phyloP scores from a whole-genome alignment of 1,140 invertebrate genomes.

The Hylaeus anthracinus region DNA sequence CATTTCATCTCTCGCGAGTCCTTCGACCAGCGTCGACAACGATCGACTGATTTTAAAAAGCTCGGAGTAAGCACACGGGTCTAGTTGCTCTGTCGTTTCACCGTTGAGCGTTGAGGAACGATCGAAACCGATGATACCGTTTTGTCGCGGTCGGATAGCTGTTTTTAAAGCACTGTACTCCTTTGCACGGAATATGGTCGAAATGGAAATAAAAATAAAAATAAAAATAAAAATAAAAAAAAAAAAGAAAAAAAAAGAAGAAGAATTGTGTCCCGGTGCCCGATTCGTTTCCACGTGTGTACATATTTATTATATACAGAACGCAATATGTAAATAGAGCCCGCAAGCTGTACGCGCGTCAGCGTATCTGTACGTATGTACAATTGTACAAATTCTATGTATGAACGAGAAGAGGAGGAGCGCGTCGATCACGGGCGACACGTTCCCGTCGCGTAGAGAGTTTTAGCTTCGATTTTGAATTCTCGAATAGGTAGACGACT shows the following conservation, averaged over 20 bases:
- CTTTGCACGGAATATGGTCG: slow-evolving; percentile 4
- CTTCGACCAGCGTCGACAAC: too few species aligned
- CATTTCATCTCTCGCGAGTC: too few species aligned
- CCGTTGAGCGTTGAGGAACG: too few species aligned
- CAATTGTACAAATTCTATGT: slow-evolving; percentile 41
- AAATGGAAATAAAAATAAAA: too few species aligned
- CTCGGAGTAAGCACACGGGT: too few species aligned
- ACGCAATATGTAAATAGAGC: slow-evolving; percentile 45
- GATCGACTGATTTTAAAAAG: too few species aligned
- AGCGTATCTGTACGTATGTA: slow-evolving; percentile 41
- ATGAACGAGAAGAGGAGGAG: slow-evolving; percentile 3
- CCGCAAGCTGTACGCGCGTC: slow-evolving; percentile 34
- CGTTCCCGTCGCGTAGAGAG: slow-evolving; percentile 37
- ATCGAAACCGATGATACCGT: too few species aligned
- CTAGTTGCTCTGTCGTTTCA: too few species aligned
- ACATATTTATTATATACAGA: slow-evolving; percentile 12
- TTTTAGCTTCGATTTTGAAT: slow-evolving; percentile 59
- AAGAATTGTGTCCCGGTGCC: slow-evolving; percentile 11
- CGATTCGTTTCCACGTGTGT: slow-evolving; percentile 33
- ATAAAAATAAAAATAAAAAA: too few species aligned
- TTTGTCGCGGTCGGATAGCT: too few species aligned
- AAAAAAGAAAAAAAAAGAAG: not conserved
- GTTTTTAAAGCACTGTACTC: not conserved
- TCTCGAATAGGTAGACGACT: slow-evolving; percentile 62
- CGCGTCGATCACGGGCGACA: slow-evolving; percentile 8